Evolutionary conservation across 2,797 vertebrate genomes (phyloP).

Genomic region (Danio tinwini): DNA sequence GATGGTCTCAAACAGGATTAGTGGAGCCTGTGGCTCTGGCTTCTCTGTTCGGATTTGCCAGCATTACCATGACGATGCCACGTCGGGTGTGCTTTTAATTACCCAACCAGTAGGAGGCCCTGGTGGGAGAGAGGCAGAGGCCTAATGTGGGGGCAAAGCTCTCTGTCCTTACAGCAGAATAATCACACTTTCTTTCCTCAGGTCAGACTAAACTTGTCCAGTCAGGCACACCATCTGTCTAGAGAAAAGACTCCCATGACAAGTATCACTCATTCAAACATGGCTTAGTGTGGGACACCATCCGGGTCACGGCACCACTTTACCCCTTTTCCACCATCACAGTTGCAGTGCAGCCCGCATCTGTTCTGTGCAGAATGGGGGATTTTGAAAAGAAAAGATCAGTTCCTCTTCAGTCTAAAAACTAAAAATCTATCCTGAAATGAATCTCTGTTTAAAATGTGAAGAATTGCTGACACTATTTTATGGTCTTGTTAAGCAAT

Average conservation of each 20-base stretch:
- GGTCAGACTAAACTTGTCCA: conserved; percentile 60
- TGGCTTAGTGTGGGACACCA: neutral
- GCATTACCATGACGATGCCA: conserved; percentile 75
- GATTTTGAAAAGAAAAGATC: too few species aligned
- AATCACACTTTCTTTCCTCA: conserved; percentile 65
- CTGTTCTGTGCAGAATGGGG: too few species aligned
- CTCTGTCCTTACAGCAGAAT: conserved; percentile 72
- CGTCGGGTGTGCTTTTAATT: conserved; percentile 80
- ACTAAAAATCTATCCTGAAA: too few species aligned
- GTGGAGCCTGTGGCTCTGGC: conserved; percentile 70
- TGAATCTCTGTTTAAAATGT: too few species aligned
- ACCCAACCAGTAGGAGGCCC: conserved; percentile 81
- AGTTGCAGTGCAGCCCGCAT: too few species aligned
- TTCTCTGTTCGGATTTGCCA: conserved; percentile 78
- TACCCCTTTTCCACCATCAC: too few species aligned
- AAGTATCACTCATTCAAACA: neutral
- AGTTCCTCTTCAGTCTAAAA: too few species aligned
- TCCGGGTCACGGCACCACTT: conserved; percentile 14
- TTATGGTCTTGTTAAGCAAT: too few species aligned
- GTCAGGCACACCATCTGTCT: neutral
- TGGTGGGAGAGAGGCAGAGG: conserved; percentile 64
- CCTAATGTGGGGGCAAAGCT: conserved; percentile 50
- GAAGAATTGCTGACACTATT: too few species aligned
- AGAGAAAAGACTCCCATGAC: neutral
- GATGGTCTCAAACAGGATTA: conserved; percentile 83